Evolutionary conservation across 1,140 invertebrate genomes (phyloP).

Genomic region (Parapsyche elsis): DNA sequence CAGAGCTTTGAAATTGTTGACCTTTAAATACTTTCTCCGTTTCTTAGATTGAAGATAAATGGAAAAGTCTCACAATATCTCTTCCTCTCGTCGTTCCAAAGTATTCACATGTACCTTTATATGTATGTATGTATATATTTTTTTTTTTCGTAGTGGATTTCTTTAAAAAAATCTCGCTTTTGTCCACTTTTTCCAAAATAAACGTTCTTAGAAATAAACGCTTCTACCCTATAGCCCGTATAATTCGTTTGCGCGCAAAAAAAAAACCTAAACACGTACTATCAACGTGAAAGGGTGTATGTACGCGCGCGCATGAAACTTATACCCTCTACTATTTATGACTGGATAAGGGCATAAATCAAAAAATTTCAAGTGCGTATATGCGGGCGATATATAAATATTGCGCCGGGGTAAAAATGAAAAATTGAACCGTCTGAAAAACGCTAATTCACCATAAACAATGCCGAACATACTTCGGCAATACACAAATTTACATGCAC

Average conservation of each 20-base stretch:
- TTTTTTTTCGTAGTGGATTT: conserved; percentile 11
- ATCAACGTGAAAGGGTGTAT: not conserved
- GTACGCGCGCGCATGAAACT: not conserved
- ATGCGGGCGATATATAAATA: not conserved
- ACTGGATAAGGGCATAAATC: conserved; percentile 18
- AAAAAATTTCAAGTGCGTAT: conserved; percentile 11
- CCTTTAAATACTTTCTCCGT: conserved; percentile 17
- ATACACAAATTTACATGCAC: too few relatives aligned
- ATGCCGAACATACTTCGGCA: not conserved
- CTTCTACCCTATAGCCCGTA: not conserved
- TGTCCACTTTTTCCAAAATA: conserved; percentile 17
- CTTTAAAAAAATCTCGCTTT: conserved; percentile 1
- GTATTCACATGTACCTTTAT: not conserved
- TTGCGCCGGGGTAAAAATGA: not conserved
- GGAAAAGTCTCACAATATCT: conserved; percentile 27
- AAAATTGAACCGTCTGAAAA: conserved; percentile 15
- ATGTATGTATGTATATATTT: not conserved
- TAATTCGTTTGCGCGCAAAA: not conserved
- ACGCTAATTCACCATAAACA: conserved; percentile 16
- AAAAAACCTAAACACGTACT: not conserved
- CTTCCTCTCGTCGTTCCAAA: conserved; percentile 10
- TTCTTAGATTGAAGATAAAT: conserved; percentile 30
- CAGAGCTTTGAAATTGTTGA: conserved; percentile 16
- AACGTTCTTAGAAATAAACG: conserved; percentile 4
- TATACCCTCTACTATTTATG: conserved; percentile 17